Base-by-base conservation (phyloP, 92 coral and sea anemone species). In the Hydrozoanthus gracilis region DNA sequence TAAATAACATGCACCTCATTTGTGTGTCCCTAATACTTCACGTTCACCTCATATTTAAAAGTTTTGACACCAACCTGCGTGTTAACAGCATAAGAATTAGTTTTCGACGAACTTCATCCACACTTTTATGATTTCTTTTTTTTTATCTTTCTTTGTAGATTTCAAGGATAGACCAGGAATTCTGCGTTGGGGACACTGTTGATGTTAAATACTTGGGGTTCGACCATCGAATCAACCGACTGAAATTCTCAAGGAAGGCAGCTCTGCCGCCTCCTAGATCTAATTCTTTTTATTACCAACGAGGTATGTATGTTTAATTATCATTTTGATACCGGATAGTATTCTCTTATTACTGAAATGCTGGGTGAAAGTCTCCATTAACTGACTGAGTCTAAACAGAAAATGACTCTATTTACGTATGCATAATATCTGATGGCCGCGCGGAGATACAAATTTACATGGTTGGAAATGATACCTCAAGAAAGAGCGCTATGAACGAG, bases 151-250 rank as follows among this genome's bases (percentile, higher is more conserved):
- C 12, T 50, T 48, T 56, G 7, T 74, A 94, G 96, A 87, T 92
- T 54, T 86, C 71, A 58, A 84, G 88, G 50, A 95, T 93, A 52
- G 92, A 93, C 17, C 58, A 91, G 73, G 91, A 87, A 17, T 83
- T 93, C 73, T 80, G 54, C 45, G 92, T 90, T 18, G 98, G 95
- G 47, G 94, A 93, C 50, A 71, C 90, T 4, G 82, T 96, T n/a
- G 91, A 91, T 50, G 98, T 96, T 11, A 93, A 91, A 76, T 96
- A 91, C 84, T 84, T 96, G 47, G 99, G 99, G 47, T 88, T 91
- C 16, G 98, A 96, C 83, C 86, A 78, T 6, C 91, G 84, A 52
- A 88, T 91, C 44, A 95, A 95, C 16, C 87, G 94, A 90, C 82
- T 92, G 58, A 87, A 88, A 18, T 84, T 92, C 13, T 95, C 99